Base-by-base conservation (phyloP, 2,113 vertebrate species). In the Prinia subflava region DNA sequence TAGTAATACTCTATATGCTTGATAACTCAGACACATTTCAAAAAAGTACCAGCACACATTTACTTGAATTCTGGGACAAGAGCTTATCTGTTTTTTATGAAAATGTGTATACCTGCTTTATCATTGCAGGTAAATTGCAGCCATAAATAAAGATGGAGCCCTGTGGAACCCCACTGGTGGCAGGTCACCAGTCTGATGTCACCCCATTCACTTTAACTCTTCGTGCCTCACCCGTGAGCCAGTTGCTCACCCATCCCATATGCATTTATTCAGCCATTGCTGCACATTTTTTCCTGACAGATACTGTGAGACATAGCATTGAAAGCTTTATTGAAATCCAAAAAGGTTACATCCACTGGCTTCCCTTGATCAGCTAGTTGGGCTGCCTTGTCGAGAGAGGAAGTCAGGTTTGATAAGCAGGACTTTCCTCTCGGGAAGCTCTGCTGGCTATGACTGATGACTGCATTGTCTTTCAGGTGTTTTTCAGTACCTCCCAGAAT, bases 301-400 rank as follows among this genome's bases (percentile, higher is more conserved):
- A 11, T 62, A 8, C 20, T 16, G 0, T 3, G 55, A 60, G 37
- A 56, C 21, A 35, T 4, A 60, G 10, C 4, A 52, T 3, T 1
- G 2, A 52, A 62, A 52, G 20, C 31, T 71, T 30, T 4, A 20
- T 20, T 52, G 31, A 52, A 83, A 70, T 60, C 18, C 3, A 3
- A 28, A 70, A 24, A 4, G 12, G 35, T 12, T 52, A 10, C 31
- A 24, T 33, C 46, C 3, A 19, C 37, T 50, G 44, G 35, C 46
- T 70, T 50, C 46, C 31, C 30, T 28, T 19, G 56, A 49, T n/a
- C 35, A 82, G 2, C 24, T 50, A 1, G 2, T 4, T 50, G 55
- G 10, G 46, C 30, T 70, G 28, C 19, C 9, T 28, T n/a, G 35
- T 50, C 44, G 6, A 19, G 44, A 19, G 44, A 22, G 33, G 11